Conservation (phyloP, 2,113 vertebrate species). For the Cyphomyrus discorhynchus region DNA sequence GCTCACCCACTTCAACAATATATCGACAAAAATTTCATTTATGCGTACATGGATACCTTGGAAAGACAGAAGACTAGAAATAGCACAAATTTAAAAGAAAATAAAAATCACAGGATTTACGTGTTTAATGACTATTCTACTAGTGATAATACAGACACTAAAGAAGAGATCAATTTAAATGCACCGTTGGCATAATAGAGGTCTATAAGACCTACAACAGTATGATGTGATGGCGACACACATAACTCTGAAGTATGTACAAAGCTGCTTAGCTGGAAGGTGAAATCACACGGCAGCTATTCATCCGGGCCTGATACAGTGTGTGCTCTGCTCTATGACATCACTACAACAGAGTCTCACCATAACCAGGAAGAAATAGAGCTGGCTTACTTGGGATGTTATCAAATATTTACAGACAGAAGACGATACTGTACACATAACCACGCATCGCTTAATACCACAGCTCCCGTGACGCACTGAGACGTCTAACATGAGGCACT, state of each 20-base stretch:
- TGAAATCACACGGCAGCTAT: slow-evolving; percentile 20
- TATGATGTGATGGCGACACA: slow-evolving; percentile 59
- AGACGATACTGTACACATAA: slow-evolving; percentile 1
- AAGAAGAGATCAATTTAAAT: neutral
- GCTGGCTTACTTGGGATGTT: neutral
- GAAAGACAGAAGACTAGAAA: neutral
- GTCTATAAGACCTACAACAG: slow-evolving; percentile 69
- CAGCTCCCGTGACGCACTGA: neutral
- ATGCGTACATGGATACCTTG: neutral
- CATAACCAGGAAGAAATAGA: neutral
- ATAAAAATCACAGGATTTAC: neutral
- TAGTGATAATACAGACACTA: neutral
- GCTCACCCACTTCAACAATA: neutral
- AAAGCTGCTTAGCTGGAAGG: slow-evolving; percentile 38
- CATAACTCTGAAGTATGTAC: slow-evolving; percentile 61
- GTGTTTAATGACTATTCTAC: neutral
- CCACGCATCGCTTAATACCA: neutral
- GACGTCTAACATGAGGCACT: neutral
- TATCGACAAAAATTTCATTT: neutral
- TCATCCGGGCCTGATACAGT: neutral
- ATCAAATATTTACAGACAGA: slow-evolving; percentile 21
- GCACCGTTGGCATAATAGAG: slow-evolving; percentile 35
- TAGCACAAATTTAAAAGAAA: neutral
- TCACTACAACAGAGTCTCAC: neutral
- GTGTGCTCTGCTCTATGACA: neutral